Evolutionary conservation across 2,888 invertebrate species (phyloP).

Genomic region (Drosophila neutralis): DNA sequence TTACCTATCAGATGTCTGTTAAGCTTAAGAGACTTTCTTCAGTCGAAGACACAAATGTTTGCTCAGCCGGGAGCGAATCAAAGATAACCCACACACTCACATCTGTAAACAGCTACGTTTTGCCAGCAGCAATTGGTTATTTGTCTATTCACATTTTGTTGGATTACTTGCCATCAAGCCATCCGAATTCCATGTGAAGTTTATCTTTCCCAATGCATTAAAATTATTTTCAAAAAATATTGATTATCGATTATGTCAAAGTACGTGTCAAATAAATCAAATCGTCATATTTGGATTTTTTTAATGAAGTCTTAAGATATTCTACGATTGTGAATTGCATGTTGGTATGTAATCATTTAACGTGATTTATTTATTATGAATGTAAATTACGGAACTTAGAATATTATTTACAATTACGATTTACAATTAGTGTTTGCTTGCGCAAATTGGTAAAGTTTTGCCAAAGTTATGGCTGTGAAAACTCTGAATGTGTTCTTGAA

Average conservation of each 20-base stretch:
- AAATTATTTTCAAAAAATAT: neutral
- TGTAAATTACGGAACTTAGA: too few relatives aligned
- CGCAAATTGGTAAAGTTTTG: neutral
- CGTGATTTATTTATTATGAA: neutral
- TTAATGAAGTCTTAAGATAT: neutral
- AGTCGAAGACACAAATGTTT: constrained; percentile 55
- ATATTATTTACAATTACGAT: neutral
- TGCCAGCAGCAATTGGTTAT: constrained; percentile 34
- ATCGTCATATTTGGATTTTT: neutral
- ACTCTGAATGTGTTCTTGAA: neutral
- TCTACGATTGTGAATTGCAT: neutral
- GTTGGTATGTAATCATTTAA: neutral
- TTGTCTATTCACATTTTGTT: constrained; percentile 24
- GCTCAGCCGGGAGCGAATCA: constrained; percentile 51
- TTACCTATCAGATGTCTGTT: constrained; percentile 8
- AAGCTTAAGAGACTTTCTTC: constrained; percentile 24
- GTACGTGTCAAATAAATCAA: neutral
- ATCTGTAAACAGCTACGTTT: constrained; percentile 34
- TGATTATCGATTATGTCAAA: neutral
- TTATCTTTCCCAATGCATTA: neutral
- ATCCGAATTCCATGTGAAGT: neutral
- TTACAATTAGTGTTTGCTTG: neutral
- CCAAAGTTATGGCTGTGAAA: neutral
- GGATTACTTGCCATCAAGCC: neutral
- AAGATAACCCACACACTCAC: constrained; percentile 31